Evolutionary conservation across 2,797 vertebrate genomes (phyloP).

Genomic region (Pteronotus mesoamericanus): DNA sequence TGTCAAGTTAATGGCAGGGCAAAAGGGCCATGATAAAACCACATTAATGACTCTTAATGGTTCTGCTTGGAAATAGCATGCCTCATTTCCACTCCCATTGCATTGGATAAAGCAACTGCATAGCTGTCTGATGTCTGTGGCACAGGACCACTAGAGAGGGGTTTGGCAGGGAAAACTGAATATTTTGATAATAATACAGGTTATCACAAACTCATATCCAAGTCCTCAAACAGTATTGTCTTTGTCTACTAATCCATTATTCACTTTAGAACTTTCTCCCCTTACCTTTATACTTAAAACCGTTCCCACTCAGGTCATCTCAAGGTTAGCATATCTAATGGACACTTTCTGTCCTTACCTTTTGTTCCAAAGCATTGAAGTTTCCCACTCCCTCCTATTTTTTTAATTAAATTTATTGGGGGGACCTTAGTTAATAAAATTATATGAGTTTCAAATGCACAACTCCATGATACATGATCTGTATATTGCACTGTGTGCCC

Average conservation of each 20-base stretch:
- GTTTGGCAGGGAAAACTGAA: background rate
- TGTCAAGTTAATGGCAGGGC: background rate
- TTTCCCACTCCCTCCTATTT: background rate
- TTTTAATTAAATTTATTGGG: background rate
- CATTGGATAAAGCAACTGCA: background rate
- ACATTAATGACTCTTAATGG: background rate
- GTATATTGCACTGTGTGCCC: background rate
- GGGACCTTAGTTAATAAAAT: background rate
- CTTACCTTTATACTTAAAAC: background rate
- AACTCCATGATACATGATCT: background rate
- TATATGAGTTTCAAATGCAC: background rate
- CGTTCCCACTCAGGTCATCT: background rate
- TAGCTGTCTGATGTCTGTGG: background rate
- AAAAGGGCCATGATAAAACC: background rate
- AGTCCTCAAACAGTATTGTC: background rate
- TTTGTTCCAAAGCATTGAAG: background rate
- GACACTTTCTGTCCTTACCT: background rate
- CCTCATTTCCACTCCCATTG: background rate
- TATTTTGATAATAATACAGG: background rate
- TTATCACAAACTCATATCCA: background rate
- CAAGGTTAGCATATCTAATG: background rate
- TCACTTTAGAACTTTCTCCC: background rate
- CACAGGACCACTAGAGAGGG: rapidly evolving
- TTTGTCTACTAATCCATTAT: background rate
- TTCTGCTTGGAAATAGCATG: background rate